These are phyloP conservation scores for Ataeniobius toweri DNA, from an alignment of 2,797 vertebrate genomes.

Conservation along the genomic window DNA sequence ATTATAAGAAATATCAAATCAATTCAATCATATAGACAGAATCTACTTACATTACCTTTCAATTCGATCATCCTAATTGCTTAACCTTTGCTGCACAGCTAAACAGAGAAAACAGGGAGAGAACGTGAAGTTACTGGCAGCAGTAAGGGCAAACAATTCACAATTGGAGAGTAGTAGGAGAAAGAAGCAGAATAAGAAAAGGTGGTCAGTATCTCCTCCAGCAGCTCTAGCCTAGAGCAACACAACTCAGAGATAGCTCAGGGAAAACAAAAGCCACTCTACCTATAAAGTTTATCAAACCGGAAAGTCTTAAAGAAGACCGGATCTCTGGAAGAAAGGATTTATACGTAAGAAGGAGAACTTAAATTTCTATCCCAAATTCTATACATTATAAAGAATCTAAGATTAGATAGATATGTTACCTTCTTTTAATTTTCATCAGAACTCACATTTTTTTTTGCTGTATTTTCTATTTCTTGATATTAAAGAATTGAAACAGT, in stretches of 20 bases:
- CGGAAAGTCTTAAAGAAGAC: neutral
- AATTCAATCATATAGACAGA: neutral
- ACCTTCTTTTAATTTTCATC: too few relatives aligned
- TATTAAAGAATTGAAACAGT: too few relatives aligned
- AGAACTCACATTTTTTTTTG: too few relatives aligned
- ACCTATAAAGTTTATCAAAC: neutral
- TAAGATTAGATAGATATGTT: too few relatives aligned
- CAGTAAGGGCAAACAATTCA: neutral
- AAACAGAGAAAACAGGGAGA: neutral
- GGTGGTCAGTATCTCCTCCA: too few relatives aligned
- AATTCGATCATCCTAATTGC: neutral
- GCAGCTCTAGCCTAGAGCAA: too few relatives aligned
- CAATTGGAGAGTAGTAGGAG: neutral
- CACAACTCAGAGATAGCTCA: neutral
- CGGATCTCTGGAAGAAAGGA: too few relatives aligned
- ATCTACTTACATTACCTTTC: neutral
- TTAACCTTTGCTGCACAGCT: neutral
- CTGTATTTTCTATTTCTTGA: too few relatives aligned
- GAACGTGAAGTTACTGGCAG: neutral
- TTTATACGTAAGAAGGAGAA: too few relatives aligned
- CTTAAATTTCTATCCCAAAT: too few relatives aligned
- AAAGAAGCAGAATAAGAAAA: too few relatives aligned
- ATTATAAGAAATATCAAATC: neutral
- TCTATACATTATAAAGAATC: too few relatives aligned
- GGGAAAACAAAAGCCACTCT: neutral